phyloP scores from a whole-genome alignment of 2,888 invertebrate species.

The Ceratothoa steindachneri region DNA sequence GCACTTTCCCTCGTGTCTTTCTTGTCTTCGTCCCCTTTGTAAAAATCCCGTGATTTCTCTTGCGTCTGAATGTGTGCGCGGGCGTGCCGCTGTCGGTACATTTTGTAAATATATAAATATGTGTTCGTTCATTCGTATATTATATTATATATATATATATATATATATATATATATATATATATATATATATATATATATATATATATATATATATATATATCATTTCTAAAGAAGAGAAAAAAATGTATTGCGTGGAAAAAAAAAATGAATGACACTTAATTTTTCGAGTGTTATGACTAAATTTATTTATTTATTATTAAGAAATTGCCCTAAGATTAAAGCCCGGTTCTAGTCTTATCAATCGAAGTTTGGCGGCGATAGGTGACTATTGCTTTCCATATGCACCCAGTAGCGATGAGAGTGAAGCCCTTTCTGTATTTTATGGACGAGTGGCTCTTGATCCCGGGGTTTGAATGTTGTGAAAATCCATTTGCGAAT shows the following conservation, averaged over 20 bases:
- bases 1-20: not conserved
- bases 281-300: not conserved
- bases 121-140: not conserved
- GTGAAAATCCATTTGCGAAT: too few relatives aligned
- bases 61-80: too few relatives aligned
- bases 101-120: conserved; percentile 18
- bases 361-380: not conserved
- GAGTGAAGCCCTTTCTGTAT: not conserved
- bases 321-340: not conserved
- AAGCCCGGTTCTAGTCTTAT: not conserved
- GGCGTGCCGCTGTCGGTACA: too few relatives aligned
- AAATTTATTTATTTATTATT: not conserved
- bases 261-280: not conserved
- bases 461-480: not conserved
- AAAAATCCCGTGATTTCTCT: too few relatives aligned
- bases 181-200: conserved; percentile 4
- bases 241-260: not conserved
- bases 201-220: conserved; percentile 7
- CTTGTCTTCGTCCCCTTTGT: not conserved
- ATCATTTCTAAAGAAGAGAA: not conserved
- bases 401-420: not conserved
- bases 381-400: too few relatives aligned
- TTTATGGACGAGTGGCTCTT: not conserved
- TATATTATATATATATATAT: conserved; percentile 8
- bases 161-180: not conserved